Evolutionary conservation across 1,140 invertebrate species (phyloP), one percentile per base, ranked within the genome.

Genomic region (Camponotus floridanus): DNA sequence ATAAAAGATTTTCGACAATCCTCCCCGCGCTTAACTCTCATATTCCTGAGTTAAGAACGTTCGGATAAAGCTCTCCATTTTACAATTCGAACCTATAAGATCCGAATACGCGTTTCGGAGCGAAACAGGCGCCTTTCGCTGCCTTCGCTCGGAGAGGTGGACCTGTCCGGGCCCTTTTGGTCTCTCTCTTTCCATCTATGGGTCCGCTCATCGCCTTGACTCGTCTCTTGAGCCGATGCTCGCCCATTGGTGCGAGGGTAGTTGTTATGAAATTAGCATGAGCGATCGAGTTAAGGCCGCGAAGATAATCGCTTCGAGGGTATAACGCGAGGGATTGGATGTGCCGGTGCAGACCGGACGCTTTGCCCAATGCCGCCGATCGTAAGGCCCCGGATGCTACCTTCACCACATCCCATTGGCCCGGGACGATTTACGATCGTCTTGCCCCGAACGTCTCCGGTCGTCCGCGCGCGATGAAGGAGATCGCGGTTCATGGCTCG

Each of bases 191-290:
- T 85, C 86, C 70, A 68, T 85, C 55, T 18, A 42, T 18, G 51
- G 31, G 7, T 31, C 45, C 65, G 57, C 70, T 70, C 51, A 68
- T 85, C 84, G 57, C 51, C 51, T 39, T 48, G 61, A n/a, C 45
- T 65, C 42, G 73, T 78, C 79, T 80, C 81, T 81, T 51, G 71
- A 80, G 55, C 73, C 51, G 88, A 80, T 74, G 79, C 78, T 90
- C 88, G 88, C 93, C 92, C 90, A 94, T 94, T 94, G 94, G 94
- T 90, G 94, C 92, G 91, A 93, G 90, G 92, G 92, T 93, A 92
- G 93, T 94, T 94, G 93, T 94, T 94, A 94, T 92, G 92, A 94
- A 94, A 94, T 94, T 94, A 94, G 93, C 93, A 94, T 94, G 93
- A 94, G 90, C 92, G 93, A 93, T 92, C 93, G 87, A 91, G 89